Percentiles rank a stretch among this genome's conserved stretches.
phyloP scores from a whole-genome alignment of 2,888 invertebrate species.

The Kuschelorhynchus macadamiae region DNA sequence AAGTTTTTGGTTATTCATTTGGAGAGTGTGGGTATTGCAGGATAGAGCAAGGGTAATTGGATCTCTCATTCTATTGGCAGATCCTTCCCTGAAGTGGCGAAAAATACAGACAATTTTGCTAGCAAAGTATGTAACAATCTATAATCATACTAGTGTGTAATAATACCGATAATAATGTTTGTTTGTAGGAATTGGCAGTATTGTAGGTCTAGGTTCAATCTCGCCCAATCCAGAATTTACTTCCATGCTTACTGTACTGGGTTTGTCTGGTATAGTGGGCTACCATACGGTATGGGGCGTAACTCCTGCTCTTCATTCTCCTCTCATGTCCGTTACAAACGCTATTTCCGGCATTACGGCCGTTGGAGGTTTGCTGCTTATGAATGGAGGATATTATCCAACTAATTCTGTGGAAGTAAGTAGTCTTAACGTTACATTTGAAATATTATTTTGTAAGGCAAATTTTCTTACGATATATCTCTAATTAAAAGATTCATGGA shows the following conservation, averaged over 20 bases:
- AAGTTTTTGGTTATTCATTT: too few species aligned
- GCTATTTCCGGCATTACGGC: slow-evolving; percentile 93
- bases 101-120: too few species aligned
- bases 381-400: slow-evolving; percentile 86
- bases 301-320: slow-evolving; percentile 90
- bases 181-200: slow-evolving; percentile 75
- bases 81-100: too few species aligned
- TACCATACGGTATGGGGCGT: slow-evolving; percentile 96
- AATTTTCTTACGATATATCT: too few species aligned
- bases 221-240: slow-evolving; percentile 90
- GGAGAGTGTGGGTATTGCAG: too few species aligned
- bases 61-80: too few species aligned
- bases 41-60: too few species aligned
- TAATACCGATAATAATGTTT: too few species aligned
- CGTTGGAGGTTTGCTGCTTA: slow-evolving; percentile 89
- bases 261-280: slow-evolving; percentile 84
- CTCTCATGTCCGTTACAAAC: slow-evolving; percentile 93
- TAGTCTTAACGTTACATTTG: neutral
- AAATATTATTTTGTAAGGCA: neutral
- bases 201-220: slow-evolving; percentile 79
- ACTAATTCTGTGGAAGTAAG: slow-evolving; percentile 81
- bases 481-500: too few species aligned
- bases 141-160: too few species aligned
- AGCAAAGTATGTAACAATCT: too few species aligned
- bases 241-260: slow-evolving; percentile 89